Evolutionary conservation across 2,888 invertebrate species (phyloP).

Genomic region (Dicranocentrus wangi): DNA sequence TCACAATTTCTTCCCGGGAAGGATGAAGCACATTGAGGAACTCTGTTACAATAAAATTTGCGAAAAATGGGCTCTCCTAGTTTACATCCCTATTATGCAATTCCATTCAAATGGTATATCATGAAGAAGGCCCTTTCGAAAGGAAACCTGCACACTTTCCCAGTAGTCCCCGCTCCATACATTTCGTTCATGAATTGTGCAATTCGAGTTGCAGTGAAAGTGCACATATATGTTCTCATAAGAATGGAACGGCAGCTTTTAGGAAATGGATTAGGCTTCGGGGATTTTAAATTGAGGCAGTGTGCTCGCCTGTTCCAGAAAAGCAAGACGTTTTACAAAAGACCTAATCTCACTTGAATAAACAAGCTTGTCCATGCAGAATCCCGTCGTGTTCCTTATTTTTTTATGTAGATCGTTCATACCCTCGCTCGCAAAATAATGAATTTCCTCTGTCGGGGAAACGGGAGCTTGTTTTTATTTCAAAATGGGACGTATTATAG

Average conservation of each 20-base stretch:
- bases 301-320: not conserved
- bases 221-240: no score
- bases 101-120: no score
- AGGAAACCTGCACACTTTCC: not conserved
- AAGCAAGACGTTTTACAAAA: not conserved
- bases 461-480: slow-evolving; percentile 51
- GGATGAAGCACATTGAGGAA: not conserved
- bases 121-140: no score
- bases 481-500: not conserved
- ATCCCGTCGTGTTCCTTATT: not conserved
- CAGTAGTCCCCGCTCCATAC: not conserved
- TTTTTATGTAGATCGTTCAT: not conserved
- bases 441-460: slow-evolving; percentile 22
- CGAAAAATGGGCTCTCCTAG: no score
- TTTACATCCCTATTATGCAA: no score
- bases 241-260: not conserved
- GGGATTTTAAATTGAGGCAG: not conserved
- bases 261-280: slow-evolving; percentile 17
- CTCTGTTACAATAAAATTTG: no score
- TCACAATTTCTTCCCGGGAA: no score
- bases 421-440: slow-evolving; percentile 16
- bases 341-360: not conserved
- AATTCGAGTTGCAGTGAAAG: not conserved
- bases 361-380: not conserved
- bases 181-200: no score